These are phyloP conservation scores for Cyprinodon variegatus DNA, from an alignment of 2,113 vertebrate species.

Conservation along the genomic window DNA sequence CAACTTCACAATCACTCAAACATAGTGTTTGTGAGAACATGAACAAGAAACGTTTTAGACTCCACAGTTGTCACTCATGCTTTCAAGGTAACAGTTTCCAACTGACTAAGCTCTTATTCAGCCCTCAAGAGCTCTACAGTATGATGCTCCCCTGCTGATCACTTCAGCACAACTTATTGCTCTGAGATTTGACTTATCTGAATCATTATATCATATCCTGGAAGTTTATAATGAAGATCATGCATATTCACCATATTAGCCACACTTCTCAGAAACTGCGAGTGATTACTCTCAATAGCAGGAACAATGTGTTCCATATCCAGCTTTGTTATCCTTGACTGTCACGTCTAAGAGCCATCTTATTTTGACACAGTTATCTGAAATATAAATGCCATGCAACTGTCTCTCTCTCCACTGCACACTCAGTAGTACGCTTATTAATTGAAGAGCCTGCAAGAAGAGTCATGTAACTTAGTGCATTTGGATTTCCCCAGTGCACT, in stretches of 20 bases:
- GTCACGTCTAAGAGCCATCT: conserved; percentile 40
- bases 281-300: conserved; percentile 37
- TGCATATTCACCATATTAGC: conserved; percentile 64
- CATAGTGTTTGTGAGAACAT: not conserved
- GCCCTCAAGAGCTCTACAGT: conserved; percentile 25
- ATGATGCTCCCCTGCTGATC: conserved; percentile 16
- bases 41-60: conserved; percentile 12
- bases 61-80: conserved; percentile 15
- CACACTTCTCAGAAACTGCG: conserved; percentile 56
- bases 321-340: conserved; percentile 54
- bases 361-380: conserved; percentile 35
- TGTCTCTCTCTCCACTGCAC: conserved; percentile 3
- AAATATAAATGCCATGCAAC: conserved; percentile 39
- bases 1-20: not conserved
- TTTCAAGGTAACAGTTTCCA: conserved; percentile 48
- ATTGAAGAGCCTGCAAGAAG: conserved; percentile 3
- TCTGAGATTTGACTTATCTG: conserved; percentile 46
- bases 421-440: conserved; percentile 24
- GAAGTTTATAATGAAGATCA: conserved; percentile 60
- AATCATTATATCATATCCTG: conserved; percentile 63
- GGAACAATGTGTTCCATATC: conserved; percentile 52
- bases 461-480: conserved; percentile 4
- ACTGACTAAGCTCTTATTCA: conserved; percentile 42
- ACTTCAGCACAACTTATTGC: conserved; percentile 39
- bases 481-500: conserved; percentile 12